Evolutionary conservation across 2,113 vertebrate species (phyloP), one percentile per base, ranked within the genome.

Genomic region (Pelvicachromis taeniatus): DNA sequence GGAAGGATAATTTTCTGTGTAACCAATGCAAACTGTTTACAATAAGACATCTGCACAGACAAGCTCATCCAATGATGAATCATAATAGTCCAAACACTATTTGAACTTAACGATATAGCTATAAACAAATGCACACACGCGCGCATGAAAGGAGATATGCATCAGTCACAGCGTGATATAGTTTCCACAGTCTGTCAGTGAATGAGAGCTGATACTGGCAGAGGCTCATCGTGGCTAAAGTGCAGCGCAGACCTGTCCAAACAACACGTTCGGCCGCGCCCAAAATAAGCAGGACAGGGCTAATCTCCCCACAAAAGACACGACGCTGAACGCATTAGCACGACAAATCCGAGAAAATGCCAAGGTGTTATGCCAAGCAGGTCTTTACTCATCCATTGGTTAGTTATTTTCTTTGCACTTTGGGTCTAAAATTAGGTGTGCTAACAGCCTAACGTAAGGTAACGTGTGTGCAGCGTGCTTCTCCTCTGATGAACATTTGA

Each of bases 191-290:
- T 35, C 17, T 78, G 77, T 86, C 61, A 73, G 33, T 65, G 84
- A 83, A 45, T 50, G 31, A 84, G 50, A 85, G 85, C 26, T 70
- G 78, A 88, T 40, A 33, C 81, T 91, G 83, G 89, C 88, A 83
- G 35, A 68, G 61, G 54, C 85, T 89, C 85, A 89, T 73, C 65
- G n/a, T 81, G 80, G 56, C 84, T 83, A 4, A 17, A 78, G 63
- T 35, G 85, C 82, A 92, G 88, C 54, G 9, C 70, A 88, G 87
- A 87, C 86, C 87, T 91, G 93, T 94, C 89, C 93, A 91, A 93
- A 87, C 84, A 88, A 77, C 89, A 90, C 90, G 90, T 84, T 78
- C 89, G 80, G 79, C 89, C 85, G 89, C 84, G 52, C 90, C 91
- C 90, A 87, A 81, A 84, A 93, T 85, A 92, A 95, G 80, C 86